Conservation (phyloP, 2,888 invertebrate species). For the Myathropa florea region DNA sequence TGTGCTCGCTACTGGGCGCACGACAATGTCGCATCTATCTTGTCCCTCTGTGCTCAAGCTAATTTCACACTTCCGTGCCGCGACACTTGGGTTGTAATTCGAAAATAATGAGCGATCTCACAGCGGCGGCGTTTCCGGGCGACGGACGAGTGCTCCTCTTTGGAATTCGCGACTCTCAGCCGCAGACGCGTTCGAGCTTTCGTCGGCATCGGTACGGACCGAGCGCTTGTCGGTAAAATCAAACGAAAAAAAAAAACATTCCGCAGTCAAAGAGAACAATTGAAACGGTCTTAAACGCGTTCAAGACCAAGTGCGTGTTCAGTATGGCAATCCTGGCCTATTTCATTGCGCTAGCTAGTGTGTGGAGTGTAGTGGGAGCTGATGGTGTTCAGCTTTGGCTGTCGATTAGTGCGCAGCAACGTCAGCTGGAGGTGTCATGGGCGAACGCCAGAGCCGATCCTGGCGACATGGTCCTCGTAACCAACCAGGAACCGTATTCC, state of each 20-base stretch:
- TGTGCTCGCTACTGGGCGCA: neutral
- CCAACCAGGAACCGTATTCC: constrained; percentile 75
- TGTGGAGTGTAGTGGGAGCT: constrained; percentile 5
- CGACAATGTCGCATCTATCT: neutral
- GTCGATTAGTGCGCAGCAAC: constrained; percentile 78
- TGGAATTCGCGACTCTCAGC: neutral
- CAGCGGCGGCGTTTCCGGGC: constrained; percentile 44
- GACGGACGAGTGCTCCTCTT: constrained; percentile 4
- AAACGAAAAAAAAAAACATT: constrained; percentile 13
- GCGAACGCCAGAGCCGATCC: constrained; percentile 75
- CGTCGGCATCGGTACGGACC: constrained; percentile 35
- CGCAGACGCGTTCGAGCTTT: constrained; percentile 65
- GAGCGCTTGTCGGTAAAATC: neutral
- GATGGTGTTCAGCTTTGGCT: constrained; percentile 75
- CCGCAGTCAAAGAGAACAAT: neutral
- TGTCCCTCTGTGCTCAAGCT: neutral
- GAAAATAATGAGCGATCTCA: constrained; percentile 29
- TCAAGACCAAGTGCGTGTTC: neutral
- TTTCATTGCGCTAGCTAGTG: constrained; percentile 16
- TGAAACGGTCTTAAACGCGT: neutral
- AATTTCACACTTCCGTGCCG: constrained; percentile 62
- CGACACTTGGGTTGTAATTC: constrained; percentile 39
- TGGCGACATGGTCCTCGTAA: constrained; percentile 77
- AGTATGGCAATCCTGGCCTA: constrained; percentile 39
- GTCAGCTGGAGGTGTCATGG: constrained; percentile 79